A percentile compares a stretch with the other conserved stretches of the same genome.
Evolutionary conservation across 2,797 vertebrate species (phyloP).

Genomic region (Decapterus maruadsi): DNA sequence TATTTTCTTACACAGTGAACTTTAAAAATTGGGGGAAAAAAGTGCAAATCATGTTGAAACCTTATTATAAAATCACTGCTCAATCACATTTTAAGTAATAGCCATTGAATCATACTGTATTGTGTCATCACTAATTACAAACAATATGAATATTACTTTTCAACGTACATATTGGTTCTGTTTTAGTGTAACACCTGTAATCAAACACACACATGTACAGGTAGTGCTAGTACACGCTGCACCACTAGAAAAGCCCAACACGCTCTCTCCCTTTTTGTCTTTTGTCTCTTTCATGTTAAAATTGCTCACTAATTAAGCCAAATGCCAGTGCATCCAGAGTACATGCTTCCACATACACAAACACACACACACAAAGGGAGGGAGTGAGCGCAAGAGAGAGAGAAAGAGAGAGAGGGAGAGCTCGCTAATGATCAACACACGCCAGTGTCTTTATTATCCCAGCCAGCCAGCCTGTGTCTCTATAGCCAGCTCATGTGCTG

Average conservation of each 20-base stretch:
- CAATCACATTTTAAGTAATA: neutral
- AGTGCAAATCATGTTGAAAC: neutral
- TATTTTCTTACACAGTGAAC: constrained; percentile 1
- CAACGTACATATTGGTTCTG: neutral
- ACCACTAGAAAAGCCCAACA: constrained; percentile 38
- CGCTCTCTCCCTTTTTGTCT: constrained; percentile 61
- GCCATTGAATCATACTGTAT: neutral
- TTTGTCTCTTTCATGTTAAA: constrained; percentile 75
- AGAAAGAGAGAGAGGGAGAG: constrained; percentile 41
- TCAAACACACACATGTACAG: constrained; percentile 28
- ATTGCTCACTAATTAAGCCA: constrained; percentile 75
- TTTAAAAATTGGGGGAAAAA: neutral
- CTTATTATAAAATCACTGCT: neutral
- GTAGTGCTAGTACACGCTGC: constrained; percentile 30
- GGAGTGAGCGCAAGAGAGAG: constrained; percentile 28
- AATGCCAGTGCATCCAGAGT: constrained; percentile 77
- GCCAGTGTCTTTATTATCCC: constrained; percentile 80
- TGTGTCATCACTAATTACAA: neutral
- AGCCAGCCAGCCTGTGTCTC: constrained; percentile 71
- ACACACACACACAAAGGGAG: constrained; percentile 33
- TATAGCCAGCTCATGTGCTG: constrained; percentile 64
- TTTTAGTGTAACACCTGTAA: constrained; percentile 4
- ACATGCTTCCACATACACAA: constrained; percentile 59
- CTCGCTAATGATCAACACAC: constrained; percentile 80
- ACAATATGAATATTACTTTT: neutral